Conservation (phyloP, 2,888 invertebrate species). For the Drosophila pseudotalamancana region DNA sequence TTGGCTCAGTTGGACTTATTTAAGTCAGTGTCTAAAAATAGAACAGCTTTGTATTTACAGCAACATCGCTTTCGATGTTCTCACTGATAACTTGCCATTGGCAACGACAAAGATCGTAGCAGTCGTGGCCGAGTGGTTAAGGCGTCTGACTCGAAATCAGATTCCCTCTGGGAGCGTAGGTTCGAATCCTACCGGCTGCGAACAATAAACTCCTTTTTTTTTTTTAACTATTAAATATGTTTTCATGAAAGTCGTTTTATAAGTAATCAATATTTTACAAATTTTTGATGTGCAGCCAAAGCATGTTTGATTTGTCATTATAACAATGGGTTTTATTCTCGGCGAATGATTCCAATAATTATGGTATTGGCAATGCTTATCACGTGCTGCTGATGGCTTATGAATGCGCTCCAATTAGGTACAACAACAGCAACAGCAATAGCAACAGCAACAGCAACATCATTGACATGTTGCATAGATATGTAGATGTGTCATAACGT, state of each 20-base stretch:
- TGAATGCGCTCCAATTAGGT: conserved; percentile 44
- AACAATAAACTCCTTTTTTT: too few relatives aligned
- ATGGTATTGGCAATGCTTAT: background rate
- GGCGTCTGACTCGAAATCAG: conserved; percentile 85
- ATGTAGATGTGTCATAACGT: conserved; percentile 2
- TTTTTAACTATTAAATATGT: too few relatives aligned
- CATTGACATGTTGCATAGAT: too few relatives aligned
- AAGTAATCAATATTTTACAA: too few relatives aligned
- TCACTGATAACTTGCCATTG: background rate
- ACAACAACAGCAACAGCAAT: conserved; percentile 13
- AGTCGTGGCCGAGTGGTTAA: conserved; percentile 85
- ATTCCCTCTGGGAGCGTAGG: conserved; percentile 94
- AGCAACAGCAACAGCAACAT: background rate
- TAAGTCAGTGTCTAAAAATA: background rate
- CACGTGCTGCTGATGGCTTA: conserved; percentile 23
- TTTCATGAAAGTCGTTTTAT: too few relatives aligned
- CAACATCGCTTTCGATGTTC: background rate
- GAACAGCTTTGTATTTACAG: background rate
- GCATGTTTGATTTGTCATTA: background rate
- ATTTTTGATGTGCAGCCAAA: background rate
- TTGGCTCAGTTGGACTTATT: background rate
- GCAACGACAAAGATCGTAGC: conserved; percentile 34
- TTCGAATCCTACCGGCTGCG: conserved; percentile 94
- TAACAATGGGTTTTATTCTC: conserved; percentile 2
- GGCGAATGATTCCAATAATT: background rate